Evolutionary conservation across 2,113 vertebrate species (phyloP).

Genomic region (Dinomys branickii): DNA sequence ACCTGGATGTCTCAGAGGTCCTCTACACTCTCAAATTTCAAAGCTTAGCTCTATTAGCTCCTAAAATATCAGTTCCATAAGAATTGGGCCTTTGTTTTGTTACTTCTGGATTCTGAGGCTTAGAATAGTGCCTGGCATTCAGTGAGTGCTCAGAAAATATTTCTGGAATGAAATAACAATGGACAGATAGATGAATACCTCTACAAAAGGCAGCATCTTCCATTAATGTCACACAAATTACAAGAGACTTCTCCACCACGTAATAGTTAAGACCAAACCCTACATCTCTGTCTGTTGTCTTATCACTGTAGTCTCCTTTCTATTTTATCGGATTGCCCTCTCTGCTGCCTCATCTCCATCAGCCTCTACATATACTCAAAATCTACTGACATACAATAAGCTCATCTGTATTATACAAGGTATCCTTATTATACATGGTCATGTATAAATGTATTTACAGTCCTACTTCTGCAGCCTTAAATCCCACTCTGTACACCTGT

Average conservation of each 20-base stretch:
- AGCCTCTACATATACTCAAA: neutral
- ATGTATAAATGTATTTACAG: neutral
- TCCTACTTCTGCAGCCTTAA: neutral
- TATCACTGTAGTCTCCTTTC: neutral
- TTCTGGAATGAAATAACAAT: slow-evolving; percentile 11
- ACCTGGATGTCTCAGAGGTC: neutral
- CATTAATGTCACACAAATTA: neutral
- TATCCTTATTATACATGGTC: neutral
- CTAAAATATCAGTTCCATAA: neutral
- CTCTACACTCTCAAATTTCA: neutral
- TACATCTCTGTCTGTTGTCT: neutral
- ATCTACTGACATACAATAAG: neutral
- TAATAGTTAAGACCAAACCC: neutral
- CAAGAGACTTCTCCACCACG: neutral
- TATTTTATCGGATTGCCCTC: neutral
- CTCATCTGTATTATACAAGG: neutral
- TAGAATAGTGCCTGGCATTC: neutral
- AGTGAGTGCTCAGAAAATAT: neutral
- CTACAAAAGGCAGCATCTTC: neutral
- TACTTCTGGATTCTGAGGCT: neutral
- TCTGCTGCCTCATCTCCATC: neutral
- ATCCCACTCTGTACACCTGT: neutral
- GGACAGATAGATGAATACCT: slow-evolving; percentile 1
- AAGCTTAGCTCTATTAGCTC: neutral
- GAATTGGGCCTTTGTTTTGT: neutral